These are phyloP conservation scores for Cantharis rustica DNA, from an alignment of 2,888 invertebrate genomes.

Conservation along the genomic window DNA sequence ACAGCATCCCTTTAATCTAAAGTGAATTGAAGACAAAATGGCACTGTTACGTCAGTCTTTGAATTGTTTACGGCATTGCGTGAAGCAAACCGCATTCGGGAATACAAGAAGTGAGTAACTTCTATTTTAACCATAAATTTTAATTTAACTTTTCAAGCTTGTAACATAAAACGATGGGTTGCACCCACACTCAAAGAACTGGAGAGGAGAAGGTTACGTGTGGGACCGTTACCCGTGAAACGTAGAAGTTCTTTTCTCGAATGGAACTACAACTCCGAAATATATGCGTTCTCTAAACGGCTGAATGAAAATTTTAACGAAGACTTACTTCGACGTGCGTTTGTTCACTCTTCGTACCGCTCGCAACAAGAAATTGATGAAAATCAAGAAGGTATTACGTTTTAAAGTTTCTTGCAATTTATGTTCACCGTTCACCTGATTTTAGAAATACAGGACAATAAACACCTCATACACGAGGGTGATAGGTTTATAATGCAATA, in stretches of 20 bases:
- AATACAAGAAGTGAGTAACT: background rate
- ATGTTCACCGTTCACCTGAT: background rate
- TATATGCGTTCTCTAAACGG: slow-evolving; percentile 86
- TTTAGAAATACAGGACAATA: slow-evolving; percentile 65
- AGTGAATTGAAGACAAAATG: background rate
- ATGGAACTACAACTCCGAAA: slow-evolving; percentile 87
- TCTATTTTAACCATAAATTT: background rate
- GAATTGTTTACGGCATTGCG: background rate
- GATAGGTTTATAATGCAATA: slow-evolving; percentile 67
- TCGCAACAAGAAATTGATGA: slow-evolving; percentile 67
- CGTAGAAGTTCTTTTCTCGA: slow-evolving; percentile 71
- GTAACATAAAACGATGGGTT: slow-evolving; percentile 64
- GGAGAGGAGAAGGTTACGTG: slow-evolving; percentile 62
- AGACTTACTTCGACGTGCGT: slow-evolving; percentile 72
- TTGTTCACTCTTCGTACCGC: slow-evolving; percentile 80
- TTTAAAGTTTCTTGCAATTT: background rate
- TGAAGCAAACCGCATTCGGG: background rate
- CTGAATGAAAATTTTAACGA: slow-evolving; percentile 82
- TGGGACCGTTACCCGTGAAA: slow-evolving; percentile 62
- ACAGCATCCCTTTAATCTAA: background rate
- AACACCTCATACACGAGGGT: slow-evolving; percentile 70
- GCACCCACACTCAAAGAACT: slow-evolving; percentile 70
- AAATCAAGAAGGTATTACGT: slow-evolving; percentile 53
- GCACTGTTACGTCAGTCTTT: background rate
- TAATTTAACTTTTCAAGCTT: background rate